Evolutionary conservation across 2,888 invertebrate species (phyloP), one percentile per base, ranked within the genome.

Genomic region (Mongoloraphidia duomilia): DNA sequence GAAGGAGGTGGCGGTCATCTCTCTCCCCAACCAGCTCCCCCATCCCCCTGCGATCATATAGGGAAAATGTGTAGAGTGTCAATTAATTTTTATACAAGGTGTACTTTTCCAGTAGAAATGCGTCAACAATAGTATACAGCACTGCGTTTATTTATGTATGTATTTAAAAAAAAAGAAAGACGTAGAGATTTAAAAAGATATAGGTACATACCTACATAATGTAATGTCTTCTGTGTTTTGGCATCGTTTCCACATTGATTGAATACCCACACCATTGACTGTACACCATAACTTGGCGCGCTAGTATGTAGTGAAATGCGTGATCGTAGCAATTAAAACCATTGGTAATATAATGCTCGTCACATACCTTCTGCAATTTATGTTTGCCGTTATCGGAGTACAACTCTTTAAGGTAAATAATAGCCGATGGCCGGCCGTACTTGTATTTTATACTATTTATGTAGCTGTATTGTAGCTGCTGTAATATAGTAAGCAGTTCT

Each of bases 301-400:
- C 61, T 70, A 97, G 93, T 96, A 97, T 80, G 97, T 98, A 76
- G 97, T 98, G 69, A 96, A 97, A 82, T 98, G 97, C 82, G 97
- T 95, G 78, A 92, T 94, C 78, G 94, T 94, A 76, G 94, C 94
- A 65, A 89, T 95, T 75, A 92, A 92, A 82, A 95, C 94, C 68
- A 95, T 95, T 79, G 96, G 96, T 74, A 97, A 97, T 84, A 97
- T 97, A 75, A 94, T 97, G 87, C 82, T 98, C 84, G 97, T 98
- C 76, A 97, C 97, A 71, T 94, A 94, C 80, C 89, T 98, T 72
- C 90, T 98, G 72, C 92, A 96, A 83, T 98, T 98, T 82, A 97
- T 98, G 96, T 98, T 98, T 75, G 96, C 97, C 76, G 96, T 96
- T 72, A 97, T 98, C 74, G 97, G 97, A 77, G 97, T 98, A 72